phyloP scores from a whole-genome alignment of 2,888 invertebrate species.

The Nymphalis urticae region DNA sequence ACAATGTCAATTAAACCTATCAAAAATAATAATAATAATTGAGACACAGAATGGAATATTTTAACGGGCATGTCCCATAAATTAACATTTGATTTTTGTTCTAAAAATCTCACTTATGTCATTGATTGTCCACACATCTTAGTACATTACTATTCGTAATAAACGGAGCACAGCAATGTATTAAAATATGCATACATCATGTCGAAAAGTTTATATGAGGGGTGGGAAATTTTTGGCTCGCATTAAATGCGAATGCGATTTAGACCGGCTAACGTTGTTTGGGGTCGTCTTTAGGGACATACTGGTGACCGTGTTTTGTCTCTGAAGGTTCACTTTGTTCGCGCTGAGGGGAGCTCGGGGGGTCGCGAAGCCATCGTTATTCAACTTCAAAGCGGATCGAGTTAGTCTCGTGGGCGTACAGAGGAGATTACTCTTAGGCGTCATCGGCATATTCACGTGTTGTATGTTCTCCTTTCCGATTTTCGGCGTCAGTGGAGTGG shows the following conservation, averaged over 20 bases:
- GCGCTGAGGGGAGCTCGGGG: conserved; percentile 70
- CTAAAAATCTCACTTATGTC: conserved; percentile 15
- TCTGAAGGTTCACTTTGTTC: conserved; percentile 59
- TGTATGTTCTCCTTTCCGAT: conserved; percentile 69
- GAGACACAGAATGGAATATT: conserved; percentile 14
- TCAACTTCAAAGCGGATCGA: conserved; percentile 65
- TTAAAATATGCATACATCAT: conserved; percentile 17
- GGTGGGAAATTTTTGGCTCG: conserved; percentile 69
- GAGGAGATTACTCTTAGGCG: conserved; percentile 60
- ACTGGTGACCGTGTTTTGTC: conserved; percentile 57
- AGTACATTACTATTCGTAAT: conserved; percentile 7
- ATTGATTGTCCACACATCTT: conserved; percentile 17
- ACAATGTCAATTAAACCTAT: conserved; percentile 21
- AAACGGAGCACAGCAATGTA: background rate
- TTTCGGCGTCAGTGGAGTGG: conserved; percentile 63
- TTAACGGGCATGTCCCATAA: conserved; percentile 16
- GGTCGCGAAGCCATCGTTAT: conserved; percentile 68
- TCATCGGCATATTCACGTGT: conserved; percentile 48
- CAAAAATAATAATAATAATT: conserved; percentile 14
- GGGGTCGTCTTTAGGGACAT: conserved; percentile 60
- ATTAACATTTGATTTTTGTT: conserved; percentile 22
- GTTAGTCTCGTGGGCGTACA: conserved; percentile 68
- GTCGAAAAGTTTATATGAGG: conserved; percentile 51
- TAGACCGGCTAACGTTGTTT: conserved; percentile 63
- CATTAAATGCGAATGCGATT: conserved; percentile 65